Evolutionary conservation across 2,797 vertebrate species (phyloP), one percentile per base, ranked within the genome.

Genomic region (Taeniopygia guttata): DNA sequence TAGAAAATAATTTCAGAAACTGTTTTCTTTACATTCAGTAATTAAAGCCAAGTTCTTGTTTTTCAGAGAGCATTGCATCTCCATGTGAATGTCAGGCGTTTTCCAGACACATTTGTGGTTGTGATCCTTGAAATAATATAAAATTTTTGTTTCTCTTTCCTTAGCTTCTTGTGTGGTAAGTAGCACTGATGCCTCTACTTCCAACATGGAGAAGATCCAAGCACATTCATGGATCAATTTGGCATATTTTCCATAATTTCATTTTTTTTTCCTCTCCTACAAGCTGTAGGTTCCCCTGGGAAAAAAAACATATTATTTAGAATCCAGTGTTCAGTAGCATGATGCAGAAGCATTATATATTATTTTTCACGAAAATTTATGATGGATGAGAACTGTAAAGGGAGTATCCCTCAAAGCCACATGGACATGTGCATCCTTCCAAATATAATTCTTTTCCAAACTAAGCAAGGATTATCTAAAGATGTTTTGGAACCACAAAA

Each of bases 401-500:
- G 40, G 22, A 76, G 38, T 89, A 89, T 93, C 45, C 9, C 3
- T 89, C 73, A 95, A 91, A 95, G 60, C 87, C 84, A 64, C 91
- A 93, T 17, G 56, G 76, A 87, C 82, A 64, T 77, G 55, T 96
- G 78, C 81, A 93, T 96, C 58, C 60, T 96, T 95, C 94, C 91
- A 96, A 95, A 96, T 55, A 78, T 69, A 95, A 95, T 92, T 90
- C 76, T 69, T 92, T 95, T 95, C 78, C 81, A 95, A 97, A 93
- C 91, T 87, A 95, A 95, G 93, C 60, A 90, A 95, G 80, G 85
- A 94, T 95, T 96, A 95, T 87, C 42, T 78, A 84, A 89, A 96
- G 87, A 96, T 81, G 75, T 95, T 94, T 95, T 94, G 92, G 83
- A 96, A 96, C 94, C 91, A 95, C 81, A 95, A 76, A 93, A 89